Evolutionary conservation across 2,113 vertebrate genomes (phyloP).

Genomic region (Brachyhypopomus occidentalis): DNA sequence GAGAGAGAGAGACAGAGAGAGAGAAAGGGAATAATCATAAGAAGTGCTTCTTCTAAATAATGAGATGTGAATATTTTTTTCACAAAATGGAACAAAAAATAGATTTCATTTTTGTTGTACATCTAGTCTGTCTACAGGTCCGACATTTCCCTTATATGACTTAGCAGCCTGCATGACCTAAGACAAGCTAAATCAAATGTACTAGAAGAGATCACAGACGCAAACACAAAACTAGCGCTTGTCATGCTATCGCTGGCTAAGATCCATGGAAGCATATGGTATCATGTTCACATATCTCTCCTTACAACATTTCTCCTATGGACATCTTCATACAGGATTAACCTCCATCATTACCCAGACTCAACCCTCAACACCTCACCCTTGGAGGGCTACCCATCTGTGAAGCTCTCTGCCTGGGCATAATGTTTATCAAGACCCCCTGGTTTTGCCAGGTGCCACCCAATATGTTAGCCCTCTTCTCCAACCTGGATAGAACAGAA

Average conservation of each 20-base stretch:
- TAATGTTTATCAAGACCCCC: conserved; percentile 18
- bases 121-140: too few relatives aligned
- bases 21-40: background rate
- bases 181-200: conserved; percentile 5
- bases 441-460: conserved; percentile 60
- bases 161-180: background rate
- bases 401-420: conserved; percentile 42
- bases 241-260: conserved; percentile 52
- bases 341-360: conserved; percentile 15
- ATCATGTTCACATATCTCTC: conserved; percentile 8
- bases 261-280: conserved; percentile 64
- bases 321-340: conserved; percentile 44
- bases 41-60: background rate
- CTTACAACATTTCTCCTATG: conserved; percentile 25
- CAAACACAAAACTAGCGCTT: background rate
- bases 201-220: background rate
- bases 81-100: too few relatives aligned
- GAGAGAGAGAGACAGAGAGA: background rate
- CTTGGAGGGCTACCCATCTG: conserved; percentile 60
- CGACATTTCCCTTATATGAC: background rate
- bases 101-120: too few relatives aligned
- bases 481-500: background rate
- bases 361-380: conserved; percentile 1
- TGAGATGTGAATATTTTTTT: background rate
- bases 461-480: conserved; percentile 61